Conservation (phyloP, 2,888 invertebrate species). For the Eupithecia insigniata region DNA sequence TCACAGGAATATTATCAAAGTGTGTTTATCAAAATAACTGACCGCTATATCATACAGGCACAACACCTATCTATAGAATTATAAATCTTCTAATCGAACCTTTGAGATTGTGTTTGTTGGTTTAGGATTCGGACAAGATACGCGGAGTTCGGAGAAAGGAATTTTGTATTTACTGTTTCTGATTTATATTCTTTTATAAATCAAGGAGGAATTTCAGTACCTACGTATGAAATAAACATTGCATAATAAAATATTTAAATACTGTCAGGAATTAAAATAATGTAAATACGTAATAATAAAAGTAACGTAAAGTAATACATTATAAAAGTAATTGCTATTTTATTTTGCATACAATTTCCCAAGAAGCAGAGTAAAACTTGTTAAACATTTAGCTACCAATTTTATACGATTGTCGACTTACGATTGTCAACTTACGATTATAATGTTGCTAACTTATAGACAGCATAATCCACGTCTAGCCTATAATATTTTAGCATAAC, state of each 20-base stretch:
- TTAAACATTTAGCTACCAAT: neutral
- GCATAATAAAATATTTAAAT: neutral
- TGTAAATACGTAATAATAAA: no score
- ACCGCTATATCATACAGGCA: conserved; percentile 37
- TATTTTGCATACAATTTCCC: neutral
- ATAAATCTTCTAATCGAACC: conserved; percentile 35
- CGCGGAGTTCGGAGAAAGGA: conserved; percentile 19
- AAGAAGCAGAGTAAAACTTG: neutral
- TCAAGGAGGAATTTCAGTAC: neutral
- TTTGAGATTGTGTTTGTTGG: conserved; percentile 34
- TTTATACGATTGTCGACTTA: neutral
- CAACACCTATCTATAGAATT: conserved; percentile 23
- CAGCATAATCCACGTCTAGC: neutral
- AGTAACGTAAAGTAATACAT: no score
- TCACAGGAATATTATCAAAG: conserved; percentile 35
- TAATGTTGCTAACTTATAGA: neutral
- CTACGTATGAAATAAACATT: neutral
- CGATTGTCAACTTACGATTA: neutral
- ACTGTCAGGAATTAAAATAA: neutral
- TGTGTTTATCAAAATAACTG: conserved; percentile 38
- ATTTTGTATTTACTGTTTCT: neutral
- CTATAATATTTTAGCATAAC: neutral
- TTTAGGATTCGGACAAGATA: conserved; percentile 29
- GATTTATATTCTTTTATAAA: neutral
- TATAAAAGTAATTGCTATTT: neutral